phyloP scores from a whole-genome alignment of 2,888 invertebrate species.

The Macaria notata region DNA sequence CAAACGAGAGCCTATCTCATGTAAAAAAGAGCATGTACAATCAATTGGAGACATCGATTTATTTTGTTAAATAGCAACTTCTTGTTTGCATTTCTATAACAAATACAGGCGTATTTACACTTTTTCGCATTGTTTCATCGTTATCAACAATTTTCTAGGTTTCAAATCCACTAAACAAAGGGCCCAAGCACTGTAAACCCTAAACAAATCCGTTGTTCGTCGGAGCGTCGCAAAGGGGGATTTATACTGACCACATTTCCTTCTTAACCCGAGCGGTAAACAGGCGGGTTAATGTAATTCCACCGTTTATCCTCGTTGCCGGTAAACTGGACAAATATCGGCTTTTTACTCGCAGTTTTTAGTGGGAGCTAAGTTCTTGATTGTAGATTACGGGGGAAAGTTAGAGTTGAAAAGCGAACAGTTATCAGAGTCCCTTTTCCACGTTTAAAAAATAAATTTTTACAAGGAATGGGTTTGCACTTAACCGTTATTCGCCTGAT shows the following conservation, averaged over 20 bases:
- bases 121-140: too few species aligned
- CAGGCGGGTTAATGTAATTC: conserved; percentile 42
- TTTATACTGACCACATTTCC: conserved; percentile 36
- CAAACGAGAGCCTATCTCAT: background rate
- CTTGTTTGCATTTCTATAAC: background rate
- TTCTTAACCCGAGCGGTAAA: conserved; percentile 34
- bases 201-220: conserved; percentile 27
- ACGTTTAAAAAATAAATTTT: too few species aligned
- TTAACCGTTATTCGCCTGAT: too few species aligned
- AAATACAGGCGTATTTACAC: too few species aligned
- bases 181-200: conserved; percentile 8
- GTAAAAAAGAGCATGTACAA: background rate
- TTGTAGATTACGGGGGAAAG: too few species aligned
- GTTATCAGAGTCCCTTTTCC: too few species aligned
- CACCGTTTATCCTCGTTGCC: conserved; percentile 40
- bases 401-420: too few species aligned
- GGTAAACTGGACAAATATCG: conserved; percentile 30
- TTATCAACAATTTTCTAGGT: background rate
- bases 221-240: conserved; percentile 32
- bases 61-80: background rate
- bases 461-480: too few species aligned
- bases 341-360: conserved; percentile 26
- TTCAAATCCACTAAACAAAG: background rate
- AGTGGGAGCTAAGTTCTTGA: too few species aligned
- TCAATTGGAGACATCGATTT: background rate